Conservation (phyloP, 2,113 vertebrate species). For the Cyrtonyx montezumae region DNA sequence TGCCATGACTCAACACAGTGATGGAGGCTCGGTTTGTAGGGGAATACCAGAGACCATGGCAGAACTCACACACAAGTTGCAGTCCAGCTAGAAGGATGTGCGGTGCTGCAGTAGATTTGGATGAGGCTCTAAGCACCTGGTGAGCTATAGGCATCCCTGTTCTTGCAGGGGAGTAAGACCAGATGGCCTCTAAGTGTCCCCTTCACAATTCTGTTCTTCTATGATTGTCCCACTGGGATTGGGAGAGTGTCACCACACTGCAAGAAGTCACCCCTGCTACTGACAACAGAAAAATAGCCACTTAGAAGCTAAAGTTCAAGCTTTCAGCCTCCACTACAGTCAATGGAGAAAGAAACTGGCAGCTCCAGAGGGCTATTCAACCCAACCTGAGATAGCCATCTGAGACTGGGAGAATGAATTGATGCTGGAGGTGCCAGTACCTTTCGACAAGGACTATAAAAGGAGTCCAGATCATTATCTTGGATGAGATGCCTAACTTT, state of each 20-base stretch:
- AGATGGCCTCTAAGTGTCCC: too few species aligned
- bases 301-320: background rate
- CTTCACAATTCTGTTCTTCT: too few species aligned
- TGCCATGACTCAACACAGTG: fast-evolving
- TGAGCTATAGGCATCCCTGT: too few species aligned
- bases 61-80: background rate
- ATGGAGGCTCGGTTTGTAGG: background rate
- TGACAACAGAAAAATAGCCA: background rate
- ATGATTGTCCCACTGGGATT: background rate
- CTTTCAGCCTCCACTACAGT: background rate
- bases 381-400: background rate
- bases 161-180: too few species aligned
- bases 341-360: background rate
- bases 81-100: background rate
- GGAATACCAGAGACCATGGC: background rate
- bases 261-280: background rate
- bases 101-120: fast-evolving
- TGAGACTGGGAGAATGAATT: background rate
- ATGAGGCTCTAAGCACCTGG: too few species aligned
- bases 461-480: constrained; percentile 43
- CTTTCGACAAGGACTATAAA: constrained; percentile 32
- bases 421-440: constrained; percentile 25
- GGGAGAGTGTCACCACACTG: background rate
- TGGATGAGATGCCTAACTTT: background rate
- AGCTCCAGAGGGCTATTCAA: background rate